Conservation (phyloP, 2,113 vertebrate species). For the Chionis minor region DNA sequence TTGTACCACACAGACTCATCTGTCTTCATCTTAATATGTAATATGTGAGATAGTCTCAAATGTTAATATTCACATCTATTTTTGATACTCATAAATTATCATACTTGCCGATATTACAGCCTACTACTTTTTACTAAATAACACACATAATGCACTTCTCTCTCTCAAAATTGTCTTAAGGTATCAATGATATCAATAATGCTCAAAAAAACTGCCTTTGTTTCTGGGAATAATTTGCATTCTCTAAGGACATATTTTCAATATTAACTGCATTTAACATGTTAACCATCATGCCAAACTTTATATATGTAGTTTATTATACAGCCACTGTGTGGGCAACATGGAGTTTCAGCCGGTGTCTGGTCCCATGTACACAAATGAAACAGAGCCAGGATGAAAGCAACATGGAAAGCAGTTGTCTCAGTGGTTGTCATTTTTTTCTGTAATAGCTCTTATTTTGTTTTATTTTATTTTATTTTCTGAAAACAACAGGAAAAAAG, state of each 20-base stretch:
- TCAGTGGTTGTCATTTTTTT: neutral
- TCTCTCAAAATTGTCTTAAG: neutral
- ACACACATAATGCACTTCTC: neutral
- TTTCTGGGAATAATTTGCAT: neutral
- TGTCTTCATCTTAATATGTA: neutral
- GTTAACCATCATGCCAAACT: neutral
- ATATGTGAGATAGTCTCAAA: neutral
- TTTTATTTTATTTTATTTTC: neutral
- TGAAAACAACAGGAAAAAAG: neutral
- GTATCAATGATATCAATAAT: neutral
- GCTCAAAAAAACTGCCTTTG: neutral
- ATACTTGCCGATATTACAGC: neutral
- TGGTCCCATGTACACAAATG: neutral
- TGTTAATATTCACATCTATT: constrained; percentile 2
- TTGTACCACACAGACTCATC: neutral
- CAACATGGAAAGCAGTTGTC: neutral
- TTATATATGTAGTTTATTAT: neutral
- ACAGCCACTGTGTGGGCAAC: neutral
- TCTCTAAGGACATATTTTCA: neutral
- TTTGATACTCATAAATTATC: neutral
- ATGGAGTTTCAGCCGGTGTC: neutral
- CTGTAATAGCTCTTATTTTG: neutral
- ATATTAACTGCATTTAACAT: neutral
- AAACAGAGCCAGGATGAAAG: neutral
- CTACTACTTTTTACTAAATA: neutral